Evolutionary conservation across 2,888 invertebrate genomes (phyloP), one percentile per base, ranked within the genome.

Genomic region (Lingula anatina): DNA sequence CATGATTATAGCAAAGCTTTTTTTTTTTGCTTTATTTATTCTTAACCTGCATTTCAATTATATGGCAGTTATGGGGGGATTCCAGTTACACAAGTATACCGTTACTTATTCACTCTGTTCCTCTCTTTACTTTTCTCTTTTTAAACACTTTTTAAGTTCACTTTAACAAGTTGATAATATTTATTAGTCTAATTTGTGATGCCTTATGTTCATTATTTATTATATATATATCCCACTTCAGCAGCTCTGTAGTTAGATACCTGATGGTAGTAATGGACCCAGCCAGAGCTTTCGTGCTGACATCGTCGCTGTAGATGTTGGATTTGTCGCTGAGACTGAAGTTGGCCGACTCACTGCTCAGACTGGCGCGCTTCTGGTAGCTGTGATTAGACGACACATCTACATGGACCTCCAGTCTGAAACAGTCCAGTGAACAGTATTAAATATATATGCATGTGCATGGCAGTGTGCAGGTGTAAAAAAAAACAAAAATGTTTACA

Each of bases 251-350:
- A 9, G 15, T 31, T 43, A 26, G 50, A 51, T 31, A 64, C 64
- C 56, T 64, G 47, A 64, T 65, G 20, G 64, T 64, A 5, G 59
- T 56, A 36, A 68, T 64, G 31, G 88, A 88, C 20, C 89, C 89
- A 39, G 89, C 88, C 55, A 89, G 78, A 36, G 87, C 89, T 61
- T 85, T 81, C 0, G 86, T 87, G 39, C 87, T 88, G 21, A 87
- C 87, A 51, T 75, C 71, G 67, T 86, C 86, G 41, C 83, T 81
- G 41, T 83, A 60, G 4, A 65, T 62, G 20, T 82, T 81, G n/a
- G 85, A 85, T 62, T 85, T 84, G 65, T 86, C 71, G 28, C 84
- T 84, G 15, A 86, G 78, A 67, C 85, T 86, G 40, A 84, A 82
- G 38, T 81, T 80, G 35, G 78, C 78, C 1, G 85, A 85, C 23